Base-by-base conservation (phyloP, 2,113 vertebrate genomes). In the Hystrix cristata region DNA sequence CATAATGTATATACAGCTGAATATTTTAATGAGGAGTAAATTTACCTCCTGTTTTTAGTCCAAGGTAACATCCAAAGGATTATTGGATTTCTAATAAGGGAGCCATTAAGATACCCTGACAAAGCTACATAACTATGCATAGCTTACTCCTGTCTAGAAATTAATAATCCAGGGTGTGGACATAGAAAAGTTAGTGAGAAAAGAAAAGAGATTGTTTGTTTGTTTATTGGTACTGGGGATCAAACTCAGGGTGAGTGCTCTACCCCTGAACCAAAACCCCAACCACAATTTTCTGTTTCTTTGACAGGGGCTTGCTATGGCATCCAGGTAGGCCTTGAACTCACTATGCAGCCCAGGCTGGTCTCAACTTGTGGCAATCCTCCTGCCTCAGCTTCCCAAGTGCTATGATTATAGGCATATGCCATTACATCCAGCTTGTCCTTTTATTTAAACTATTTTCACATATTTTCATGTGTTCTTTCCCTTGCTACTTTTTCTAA, bases 21-120 rank as follows among this genome's bases (percentile, higher is more conserved):
- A 55, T 76, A 69, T 87, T 87, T 90, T 93, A 57, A 93, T 64
- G 53, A 78, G 94, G 38, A 90, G 46, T 0, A 84, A 93, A 79
- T 83, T 87, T 64, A 16, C 7, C 18, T 86, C 18, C 59, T 46
- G 90, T 86, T 43, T 14, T 82, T 81, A 51, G 72, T 62, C 13
- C 43, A 16, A 69, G 15, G 79, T 71, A 88, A 89, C 79, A 16
- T 31, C 27, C 55, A 92, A 76, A 83, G 19, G 43, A 57, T 69
- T 88, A 46, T 15, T 84, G 55, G 23, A 48, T 88, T 60, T 82
- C 87, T 84, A 10, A 7, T 65, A 95, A 57, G 53, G 87, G 23
- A 12, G 9, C 2, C 53, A 83, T 46, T 90, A 82, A 38, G 19
- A 79, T 71, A 53, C 1, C 3, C 55, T 84, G 25, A 82, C 23